Base-by-base conservation (phyloP, 2,888 invertebrate species). In the Aricia artaxerxes region DNA sequence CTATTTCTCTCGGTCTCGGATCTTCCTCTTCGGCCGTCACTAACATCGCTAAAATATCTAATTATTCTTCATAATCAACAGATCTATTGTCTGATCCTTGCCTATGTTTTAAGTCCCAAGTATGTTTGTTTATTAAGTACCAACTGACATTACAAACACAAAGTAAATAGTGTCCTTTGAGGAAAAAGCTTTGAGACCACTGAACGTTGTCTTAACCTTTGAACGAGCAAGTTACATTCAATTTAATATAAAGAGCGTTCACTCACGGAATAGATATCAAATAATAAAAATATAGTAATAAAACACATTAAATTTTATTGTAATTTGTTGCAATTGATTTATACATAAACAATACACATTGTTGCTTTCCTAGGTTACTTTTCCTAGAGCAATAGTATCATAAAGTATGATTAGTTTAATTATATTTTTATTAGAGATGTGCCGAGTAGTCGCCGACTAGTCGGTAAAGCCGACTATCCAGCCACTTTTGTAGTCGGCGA, bases 371-470 rank as follows among this genome's bases (percentile, higher is more conserved):
- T 13, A 75, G 4, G 16, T 73, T n/a, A 61, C 61, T 72, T 35
- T 73, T 73, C 40, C 24, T 24, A 49, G 75, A 49, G 76, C 53
- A 76, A 76, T 57, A 76, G 6, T 57, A 76, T 76, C 76, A 24
- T 76, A 76, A 76, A 53, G 1, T 31, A 75, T 31, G 13, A 57
- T 16, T 57, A 57, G 16, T 16, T 57, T 53, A 53, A 53, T 53
- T 13, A 53, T 53, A 53, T 53, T 53, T 57, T 57, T 24, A 24
- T 44, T 5, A 40, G 40, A 40, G 40, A 40, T 40, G 40, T 40
- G 40, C 40, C 6, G 40, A 40, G 5, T 24, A 24, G 24, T 24
- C 24, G 24, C 24, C 24, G 24, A 24, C 24, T 24, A 24, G 24
- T 24, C 24, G 40, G 40, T 40, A 40, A 40, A 40, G 38, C 38